Evolutionary conservation across 2,113 vertebrate genomes (phyloP).

Genomic region (Oncorhynchus gorbuscha): DNA sequence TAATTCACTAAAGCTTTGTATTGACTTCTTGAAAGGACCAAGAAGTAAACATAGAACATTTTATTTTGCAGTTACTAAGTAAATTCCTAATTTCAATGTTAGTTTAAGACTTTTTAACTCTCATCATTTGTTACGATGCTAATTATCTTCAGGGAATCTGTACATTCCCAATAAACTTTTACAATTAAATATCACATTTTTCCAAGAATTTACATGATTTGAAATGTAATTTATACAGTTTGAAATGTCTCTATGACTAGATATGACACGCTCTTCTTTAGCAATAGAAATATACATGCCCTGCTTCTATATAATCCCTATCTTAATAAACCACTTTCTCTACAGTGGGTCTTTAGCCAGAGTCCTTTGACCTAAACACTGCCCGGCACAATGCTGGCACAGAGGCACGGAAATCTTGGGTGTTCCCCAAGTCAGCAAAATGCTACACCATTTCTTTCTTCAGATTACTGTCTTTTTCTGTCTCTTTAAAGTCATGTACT

Average conservation of each 20-base stretch:
- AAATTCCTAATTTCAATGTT: constrained; percentile 22
- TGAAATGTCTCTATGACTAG: background rate
- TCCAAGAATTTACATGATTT: background rate
- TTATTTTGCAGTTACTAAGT: constrained; percentile 28
- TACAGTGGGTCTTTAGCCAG: constrained; percentile 62
- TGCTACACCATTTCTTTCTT: constrained; percentile 34
- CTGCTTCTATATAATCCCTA: background rate
- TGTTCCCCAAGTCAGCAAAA: constrained; percentile 55
- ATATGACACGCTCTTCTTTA: background rate
- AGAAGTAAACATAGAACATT: constrained; percentile 26
- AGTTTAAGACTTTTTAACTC: constrained; percentile 59
- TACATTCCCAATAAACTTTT: background rate
- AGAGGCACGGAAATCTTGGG: constrained; percentile 39
- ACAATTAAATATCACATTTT: background rate
- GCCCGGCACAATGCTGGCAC: constrained; percentile 66
- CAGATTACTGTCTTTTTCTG: background rate
- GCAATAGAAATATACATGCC: background rate
- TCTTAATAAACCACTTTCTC: constrained; percentile 66
- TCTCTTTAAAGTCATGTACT: background rate
- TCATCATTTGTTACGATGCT: constrained; percentile 2
- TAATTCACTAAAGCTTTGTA: constrained; percentile 58
- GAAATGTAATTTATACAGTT: no score
- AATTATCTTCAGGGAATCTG: constrained; percentile 11
- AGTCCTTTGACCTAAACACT: constrained; percentile 66
- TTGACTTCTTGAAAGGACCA: constrained; percentile 31